Conservation (phyloP, 2,113 vertebrate genomes). For the Petrocephalus microphthalmus region DNA sequence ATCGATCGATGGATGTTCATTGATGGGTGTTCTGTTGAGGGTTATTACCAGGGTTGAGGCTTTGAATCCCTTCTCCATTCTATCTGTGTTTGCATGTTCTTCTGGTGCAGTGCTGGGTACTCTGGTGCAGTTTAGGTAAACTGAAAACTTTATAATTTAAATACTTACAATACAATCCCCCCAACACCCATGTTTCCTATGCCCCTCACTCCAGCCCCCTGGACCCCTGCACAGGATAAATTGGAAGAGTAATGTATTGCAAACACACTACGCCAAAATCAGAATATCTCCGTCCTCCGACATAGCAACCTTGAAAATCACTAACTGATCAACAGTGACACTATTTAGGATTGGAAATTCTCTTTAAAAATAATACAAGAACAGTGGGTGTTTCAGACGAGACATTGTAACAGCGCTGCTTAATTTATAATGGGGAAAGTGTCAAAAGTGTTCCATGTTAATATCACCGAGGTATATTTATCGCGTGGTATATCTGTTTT, state of each 20-base stretch:
- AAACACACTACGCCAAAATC: neutral
- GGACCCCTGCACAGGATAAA: neutral
- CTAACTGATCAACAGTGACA: neutral
- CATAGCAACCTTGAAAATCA: neutral
- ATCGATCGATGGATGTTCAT: neutral
- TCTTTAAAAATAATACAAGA: neutral
- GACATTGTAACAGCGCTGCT: neutral
- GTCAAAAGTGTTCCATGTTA: neutral
- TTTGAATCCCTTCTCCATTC: neutral
- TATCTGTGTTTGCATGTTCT: neutral
- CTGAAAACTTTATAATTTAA: neutral
- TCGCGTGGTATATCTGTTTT: neutral
- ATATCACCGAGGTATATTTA: neutral
- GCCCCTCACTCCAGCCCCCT: neutral
- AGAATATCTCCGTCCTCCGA: neutral
- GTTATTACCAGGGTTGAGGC: neutral
- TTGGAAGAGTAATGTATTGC: neutral
- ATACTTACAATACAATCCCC: neutral
- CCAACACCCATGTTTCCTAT: neutral
- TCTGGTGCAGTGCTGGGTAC: neutral
- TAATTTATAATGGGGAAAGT: neutral
- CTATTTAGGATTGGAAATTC: neutral
- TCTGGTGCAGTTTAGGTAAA: neutral
- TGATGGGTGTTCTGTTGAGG: neutral
- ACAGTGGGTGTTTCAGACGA: neutral